A percentile compares a stretch with the other conserved stretches of the same genome.
Evolutionary conservation across 2,797 vertebrate genomes (phyloP).

Genomic region (Dromococcyx pavoninus): DNA sequence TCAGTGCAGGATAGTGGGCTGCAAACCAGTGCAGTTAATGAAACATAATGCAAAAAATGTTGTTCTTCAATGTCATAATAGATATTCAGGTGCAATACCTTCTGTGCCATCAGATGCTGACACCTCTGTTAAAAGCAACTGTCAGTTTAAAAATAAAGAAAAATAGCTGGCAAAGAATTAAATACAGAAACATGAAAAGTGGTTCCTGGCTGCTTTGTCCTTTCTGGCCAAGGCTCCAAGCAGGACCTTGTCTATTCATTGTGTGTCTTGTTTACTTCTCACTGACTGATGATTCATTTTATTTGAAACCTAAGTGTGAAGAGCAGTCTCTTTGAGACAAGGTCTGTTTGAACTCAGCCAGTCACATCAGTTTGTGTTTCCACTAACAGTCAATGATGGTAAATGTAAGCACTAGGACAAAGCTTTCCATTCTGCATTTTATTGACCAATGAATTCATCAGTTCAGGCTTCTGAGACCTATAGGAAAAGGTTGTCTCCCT

Average conservation of each 20-base stretch:
- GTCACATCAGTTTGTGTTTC: not conserved
- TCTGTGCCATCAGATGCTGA: not conserved
- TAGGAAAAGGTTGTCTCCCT: not conserved
- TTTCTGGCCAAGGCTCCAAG: not conserved
- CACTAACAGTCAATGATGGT: not conserved
- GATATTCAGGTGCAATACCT: not conserved
- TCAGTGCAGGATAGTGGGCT: not conserved
- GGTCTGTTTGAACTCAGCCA: not conserved
- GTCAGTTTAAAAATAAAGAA: not conserved
- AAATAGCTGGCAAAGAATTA: not conserved
- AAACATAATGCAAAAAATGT: not conserved
- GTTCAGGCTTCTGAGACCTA: not conserved
- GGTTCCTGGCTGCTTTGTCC: not conserved
- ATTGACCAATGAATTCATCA: not conserved
- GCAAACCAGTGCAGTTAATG: not conserved
- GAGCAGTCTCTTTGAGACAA: not conserved
- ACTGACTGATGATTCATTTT: not conserved
- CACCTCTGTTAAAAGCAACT: not conserved
- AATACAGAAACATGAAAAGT: not conserved
- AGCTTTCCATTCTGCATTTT: not conserved
- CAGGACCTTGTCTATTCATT: fast-evolving
- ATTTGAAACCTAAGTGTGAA: not conserved
- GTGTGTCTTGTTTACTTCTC: not conserved
- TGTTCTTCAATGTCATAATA: not conserved
- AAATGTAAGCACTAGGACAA: not conserved